These are phyloP conservation scores for Conus canariensis DNA, from an alignment of 2,888 invertebrate genomes.

Conservation along the genomic window DNA sequence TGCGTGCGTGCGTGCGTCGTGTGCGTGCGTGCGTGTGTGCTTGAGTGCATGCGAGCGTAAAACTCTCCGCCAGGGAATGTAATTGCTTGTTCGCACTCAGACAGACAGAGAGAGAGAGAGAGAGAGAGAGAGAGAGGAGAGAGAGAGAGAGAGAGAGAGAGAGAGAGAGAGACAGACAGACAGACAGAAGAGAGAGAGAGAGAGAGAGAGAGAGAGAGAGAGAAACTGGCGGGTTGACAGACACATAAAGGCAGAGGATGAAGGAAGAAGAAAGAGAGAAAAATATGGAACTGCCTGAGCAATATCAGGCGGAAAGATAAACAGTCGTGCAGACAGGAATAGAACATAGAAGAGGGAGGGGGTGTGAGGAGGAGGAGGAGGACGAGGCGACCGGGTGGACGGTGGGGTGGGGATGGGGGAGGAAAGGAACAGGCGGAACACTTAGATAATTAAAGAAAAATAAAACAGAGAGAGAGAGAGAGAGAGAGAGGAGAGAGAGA, in stretches of 20 bases:
- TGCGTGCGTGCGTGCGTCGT: too few relatives aligned
- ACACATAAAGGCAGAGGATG: not conserved
- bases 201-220: not conserved
- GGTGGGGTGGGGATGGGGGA: not conserved
- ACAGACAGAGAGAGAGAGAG: too few relatives aligned
- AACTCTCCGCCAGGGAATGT: too few relatives aligned
- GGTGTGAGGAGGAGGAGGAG: not conserved
- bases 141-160: not conserved
- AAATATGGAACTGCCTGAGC: too few relatives aligned
- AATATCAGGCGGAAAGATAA: not conserved
- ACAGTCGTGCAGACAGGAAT: not conserved
- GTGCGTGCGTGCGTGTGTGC: too few relatives aligned
- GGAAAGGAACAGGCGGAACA: not conserved
- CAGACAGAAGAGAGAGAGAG: not conserved
- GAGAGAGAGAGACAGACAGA: not conserved
- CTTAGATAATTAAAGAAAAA: not conserved
- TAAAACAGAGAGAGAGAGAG: not conserved
- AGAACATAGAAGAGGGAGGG: not conserved
- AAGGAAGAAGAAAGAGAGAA: not conserved
- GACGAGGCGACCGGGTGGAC: not conserved
- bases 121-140: too few relatives aligned
- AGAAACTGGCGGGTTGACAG: not conserved
- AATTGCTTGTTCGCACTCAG: too few relatives aligned
- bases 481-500: not conserved
- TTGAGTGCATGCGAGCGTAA: too few relatives aligned